Conservation (phyloP, 2,888 invertebrate genomes). For the Lepidochitona cinerea region DNA sequence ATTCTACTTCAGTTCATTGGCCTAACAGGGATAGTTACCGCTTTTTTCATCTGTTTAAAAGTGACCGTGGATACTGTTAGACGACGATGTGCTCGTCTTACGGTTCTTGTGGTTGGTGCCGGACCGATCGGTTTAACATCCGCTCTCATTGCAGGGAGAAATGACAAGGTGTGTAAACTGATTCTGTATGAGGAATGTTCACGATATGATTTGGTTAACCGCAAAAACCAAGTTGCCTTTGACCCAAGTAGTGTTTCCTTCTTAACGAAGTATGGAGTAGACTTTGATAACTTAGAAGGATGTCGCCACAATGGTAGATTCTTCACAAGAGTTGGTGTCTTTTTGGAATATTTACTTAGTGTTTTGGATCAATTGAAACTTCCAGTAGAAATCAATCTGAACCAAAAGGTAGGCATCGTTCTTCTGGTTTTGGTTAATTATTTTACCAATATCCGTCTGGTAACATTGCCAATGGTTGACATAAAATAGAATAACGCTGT, state of each 20-base stretch:
- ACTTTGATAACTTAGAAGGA: slow-evolving; percentile 67
- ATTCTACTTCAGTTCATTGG: slow-evolving; percentile 36
- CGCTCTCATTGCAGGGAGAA: slow-evolving; percentile 53
- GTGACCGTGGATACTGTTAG: slow-evolving; percentile 48
- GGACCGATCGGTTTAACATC: slow-evolving; percentile 62
- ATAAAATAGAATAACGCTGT: no score
- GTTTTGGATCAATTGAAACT: slow-evolving; percentile 32
- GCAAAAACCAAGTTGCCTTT: slow-evolving; percentile 60
- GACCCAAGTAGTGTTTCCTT: slow-evolving; percentile 51
- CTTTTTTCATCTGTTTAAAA: slow-evolving; percentile 55
- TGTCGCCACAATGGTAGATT: slow-evolving; percentile 58
- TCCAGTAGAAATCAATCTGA: slow-evolving; percentile 36
- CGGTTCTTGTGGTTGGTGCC: slow-evolving; percentile 59
- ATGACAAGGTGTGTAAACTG: slow-evolving; percentile 45
- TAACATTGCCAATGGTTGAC: no score
- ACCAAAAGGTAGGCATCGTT: slow-evolving; percentile 41
- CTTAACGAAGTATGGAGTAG: slow-evolving; percentile 55
- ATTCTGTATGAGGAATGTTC: slow-evolving; percentile 57
- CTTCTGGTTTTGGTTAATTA: no score
- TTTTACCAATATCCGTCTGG: no score
- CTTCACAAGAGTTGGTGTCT: slow-evolving; percentile 61
- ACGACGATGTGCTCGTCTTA: slow-evolving; percentile 46
- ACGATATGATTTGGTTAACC: slow-evolving; percentile 45
- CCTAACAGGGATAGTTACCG: slow-evolving; percentile 53
- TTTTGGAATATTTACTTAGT: slow-evolving; percentile 61